Evolutionary conservation across 2,113 vertebrate genomes (phyloP).

Genomic region (Lucifuga dentata): DNA sequence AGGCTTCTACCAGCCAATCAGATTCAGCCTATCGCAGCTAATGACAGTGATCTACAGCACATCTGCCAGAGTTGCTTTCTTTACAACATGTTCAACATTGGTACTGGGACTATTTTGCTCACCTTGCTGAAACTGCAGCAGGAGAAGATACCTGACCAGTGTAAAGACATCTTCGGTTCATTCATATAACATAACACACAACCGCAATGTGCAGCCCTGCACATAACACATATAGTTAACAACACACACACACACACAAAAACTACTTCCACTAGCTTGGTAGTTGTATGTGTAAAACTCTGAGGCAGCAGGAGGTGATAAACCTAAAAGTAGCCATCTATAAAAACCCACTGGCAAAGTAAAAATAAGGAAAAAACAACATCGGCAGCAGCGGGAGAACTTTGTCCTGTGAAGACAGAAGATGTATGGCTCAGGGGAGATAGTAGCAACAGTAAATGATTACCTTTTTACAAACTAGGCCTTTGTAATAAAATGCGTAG

Average conservation of each 20-base stretch:
- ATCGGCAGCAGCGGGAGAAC: constrained; percentile 85
- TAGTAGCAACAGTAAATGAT: constrained; percentile 91
- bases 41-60: too few species aligned
- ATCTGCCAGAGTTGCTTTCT: too few species aligned
- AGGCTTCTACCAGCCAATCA: too few species aligned
- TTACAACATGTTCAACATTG: too few species aligned
- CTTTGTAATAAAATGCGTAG: constrained; percentile 93
- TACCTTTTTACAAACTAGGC: constrained; percentile 92
- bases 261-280: constrained; percentile 34
- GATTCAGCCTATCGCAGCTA: too few species aligned
- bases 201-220: too few species aligned
- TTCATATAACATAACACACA: too few species aligned
- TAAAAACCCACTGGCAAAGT: constrained; percentile 47
- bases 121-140: too few species aligned
- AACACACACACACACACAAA: constrained; percentile 7
- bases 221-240: constrained; percentile 40
- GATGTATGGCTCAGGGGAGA: constrained; percentile 87
- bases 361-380: constrained; percentile 79
- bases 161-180: too few species aligned
- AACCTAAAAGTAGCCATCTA: constrained; percentile 55
- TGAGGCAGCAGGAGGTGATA: constrained; percentile 44
- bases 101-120: too few species aligned
- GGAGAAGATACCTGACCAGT: too few species aligned
- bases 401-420: constrained; percentile 95
- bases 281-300: constrained; percentile 56